Conservation (phyloP, 2,113 vertebrate species). For the Nettapus auritus region DNA sequence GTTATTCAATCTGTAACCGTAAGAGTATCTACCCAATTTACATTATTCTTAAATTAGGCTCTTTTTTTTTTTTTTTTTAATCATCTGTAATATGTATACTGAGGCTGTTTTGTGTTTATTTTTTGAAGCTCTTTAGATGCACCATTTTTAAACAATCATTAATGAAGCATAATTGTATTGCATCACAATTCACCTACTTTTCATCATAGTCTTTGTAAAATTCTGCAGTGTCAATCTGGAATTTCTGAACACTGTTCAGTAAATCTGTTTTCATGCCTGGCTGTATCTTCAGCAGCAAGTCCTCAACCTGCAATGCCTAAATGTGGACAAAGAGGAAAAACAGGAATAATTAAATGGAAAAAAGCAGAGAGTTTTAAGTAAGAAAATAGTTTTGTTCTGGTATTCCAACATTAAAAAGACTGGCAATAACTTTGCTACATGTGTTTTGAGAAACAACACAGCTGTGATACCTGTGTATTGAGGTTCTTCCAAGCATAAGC, state of each 20-base stretch:
- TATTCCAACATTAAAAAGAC: not conserved
- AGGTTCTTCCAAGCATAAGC: conserved; percentile 84
- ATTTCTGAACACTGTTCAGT: conserved; percentile 71
- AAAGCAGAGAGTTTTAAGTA: not conserved
- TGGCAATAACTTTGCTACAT: not conserved
- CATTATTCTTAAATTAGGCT: not conserved
- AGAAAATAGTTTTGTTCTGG: not conserved
- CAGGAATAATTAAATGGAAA: not conserved
- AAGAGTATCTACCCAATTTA: not conserved
- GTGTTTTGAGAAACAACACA: not conserved
- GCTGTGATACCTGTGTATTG: conserved; percentile 72
- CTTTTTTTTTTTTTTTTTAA: not conserved
- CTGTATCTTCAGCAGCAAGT: conserved; percentile 79
- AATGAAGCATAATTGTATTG: not conserved
- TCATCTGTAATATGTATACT: not conserved
- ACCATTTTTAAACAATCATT: not conserved
- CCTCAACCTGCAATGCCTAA: conserved; percentile 80
- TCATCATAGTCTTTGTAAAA: conserved; percentile 79
- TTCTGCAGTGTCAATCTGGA: conserved; percentile 66
- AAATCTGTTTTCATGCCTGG: conserved; percentile 83
- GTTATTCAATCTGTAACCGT: not conserved
- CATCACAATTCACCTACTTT: conserved; percentile 68
- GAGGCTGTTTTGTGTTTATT: not conserved
- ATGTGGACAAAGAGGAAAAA: not conserved
- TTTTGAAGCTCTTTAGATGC: not conserved